These are phyloP conservation scores for Damaliscus lunatus DNA, from an alignment of 2,113 vertebrate species.

Conservation along the genomic window DNA sequence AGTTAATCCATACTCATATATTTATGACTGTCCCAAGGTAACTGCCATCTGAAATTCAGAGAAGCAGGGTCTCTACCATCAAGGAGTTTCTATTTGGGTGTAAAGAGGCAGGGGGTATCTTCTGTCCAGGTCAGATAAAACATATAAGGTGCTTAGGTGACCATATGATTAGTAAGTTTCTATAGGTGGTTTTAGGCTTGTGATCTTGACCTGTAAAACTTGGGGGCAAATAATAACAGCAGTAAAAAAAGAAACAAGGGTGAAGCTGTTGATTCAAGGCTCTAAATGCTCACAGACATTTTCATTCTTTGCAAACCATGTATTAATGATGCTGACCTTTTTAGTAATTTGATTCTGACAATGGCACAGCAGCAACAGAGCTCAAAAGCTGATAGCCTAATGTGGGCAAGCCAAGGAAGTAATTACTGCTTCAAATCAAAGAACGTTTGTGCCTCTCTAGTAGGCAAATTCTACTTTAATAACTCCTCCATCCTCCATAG, in stretches of 20 bases:
- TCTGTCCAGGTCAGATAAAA: not conserved
- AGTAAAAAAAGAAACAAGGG: not conserved
- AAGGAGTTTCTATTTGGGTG: not conserved
- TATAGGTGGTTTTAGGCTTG: not conserved
- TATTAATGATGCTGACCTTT: conserved; percentile 80
- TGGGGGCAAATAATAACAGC: not conserved
- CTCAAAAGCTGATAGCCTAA: conserved; percentile 54
- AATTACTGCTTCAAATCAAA: conserved; percentile 52
- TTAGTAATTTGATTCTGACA: conserved; percentile 76
- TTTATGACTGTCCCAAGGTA: not conserved
- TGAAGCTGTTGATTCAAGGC: not conserved
- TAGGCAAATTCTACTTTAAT: not conserved
- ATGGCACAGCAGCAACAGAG: conserved; percentile 49
- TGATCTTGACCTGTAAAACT: not conserved
- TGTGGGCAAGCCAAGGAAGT: conserved; percentile 32
- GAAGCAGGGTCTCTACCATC: not conserved
- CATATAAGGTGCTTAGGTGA: not conserved
- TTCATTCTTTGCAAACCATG: conserved; percentile 58
- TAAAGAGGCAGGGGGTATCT: not conserved
- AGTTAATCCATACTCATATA: not conserved
- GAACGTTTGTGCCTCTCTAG: not conserved
- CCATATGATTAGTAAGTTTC: not conserved
- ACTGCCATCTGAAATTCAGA: not conserved
- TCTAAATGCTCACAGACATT: conserved; percentile 40
- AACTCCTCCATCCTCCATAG: not conserved